phyloP scores from a whole-genome alignment of 2,888 invertebrate genomes.

The Lutraria lutraria region DNA sequence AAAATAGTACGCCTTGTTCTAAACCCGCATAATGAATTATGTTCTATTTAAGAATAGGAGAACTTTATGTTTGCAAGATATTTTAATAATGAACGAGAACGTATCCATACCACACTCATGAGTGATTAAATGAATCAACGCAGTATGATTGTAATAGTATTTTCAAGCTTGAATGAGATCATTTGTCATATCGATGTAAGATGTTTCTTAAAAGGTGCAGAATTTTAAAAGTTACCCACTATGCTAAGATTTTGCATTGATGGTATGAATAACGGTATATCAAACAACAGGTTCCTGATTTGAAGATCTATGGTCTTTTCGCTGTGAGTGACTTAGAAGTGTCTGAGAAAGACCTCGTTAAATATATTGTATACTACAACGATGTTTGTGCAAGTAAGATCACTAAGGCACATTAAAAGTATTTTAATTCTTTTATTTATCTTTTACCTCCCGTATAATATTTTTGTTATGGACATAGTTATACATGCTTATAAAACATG shows the following conservation, averaged over 20 bases:
- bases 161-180: not conserved
- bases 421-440: no score
- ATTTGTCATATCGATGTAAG: not conserved
- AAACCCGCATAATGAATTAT: no score
- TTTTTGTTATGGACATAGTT: no score
- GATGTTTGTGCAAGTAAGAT: slow-evolving; percentile 71
- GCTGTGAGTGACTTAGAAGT: slow-evolving; percentile 72
- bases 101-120: no score
- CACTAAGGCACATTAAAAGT: not conserved
- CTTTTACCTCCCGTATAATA: no score
- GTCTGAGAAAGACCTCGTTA: slow-evolving; percentile 68
- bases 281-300: slow-evolving; percentile 49
- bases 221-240: not conserved
- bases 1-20: no score
- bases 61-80: no score
- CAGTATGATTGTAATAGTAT: no score
- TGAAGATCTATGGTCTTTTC: slow-evolving; percentile 74
- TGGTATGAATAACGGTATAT: not conserved
- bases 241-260: not conserved
- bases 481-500: no score
- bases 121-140: no score
- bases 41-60: no score
- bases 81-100: no score
- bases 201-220: not conserved
- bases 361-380: slow-evolving; percentile 74